A percentile compares a stretch with the other conserved stretches of the same genome.
These are phyloP conservation scores for Microcebus griseorufus DNA, from an alignment of 2,113 vertebrate genomes.

Conservation along the genomic window DNA sequence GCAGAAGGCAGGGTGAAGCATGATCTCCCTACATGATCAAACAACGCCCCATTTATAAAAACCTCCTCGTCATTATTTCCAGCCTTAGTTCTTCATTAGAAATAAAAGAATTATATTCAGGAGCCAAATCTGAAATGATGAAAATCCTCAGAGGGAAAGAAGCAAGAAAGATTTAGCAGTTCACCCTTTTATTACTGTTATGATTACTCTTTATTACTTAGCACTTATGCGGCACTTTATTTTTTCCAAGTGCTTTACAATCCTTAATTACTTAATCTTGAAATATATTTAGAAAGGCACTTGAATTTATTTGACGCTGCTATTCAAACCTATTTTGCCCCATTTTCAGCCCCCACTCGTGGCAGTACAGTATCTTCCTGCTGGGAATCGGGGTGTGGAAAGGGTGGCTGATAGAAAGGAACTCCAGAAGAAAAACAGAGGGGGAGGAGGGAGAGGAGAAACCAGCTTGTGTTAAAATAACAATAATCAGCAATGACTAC, in stretches of 20 bases:
- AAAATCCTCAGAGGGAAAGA: slow-evolving; percentile 56
- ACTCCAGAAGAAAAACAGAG: slow-evolving; percentile 47
- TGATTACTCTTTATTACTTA: slow-evolving; percentile 72
- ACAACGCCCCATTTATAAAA: neutral
- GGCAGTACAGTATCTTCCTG: slow-evolving; percentile 51
- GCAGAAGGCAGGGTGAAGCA: neutral
- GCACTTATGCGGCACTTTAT: slow-evolving; percentile 73
- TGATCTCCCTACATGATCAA: neutral
- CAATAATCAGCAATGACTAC: slow-evolving; percentile 68
- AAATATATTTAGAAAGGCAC: slow-evolving; percentile 78
- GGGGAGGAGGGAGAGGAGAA: slow-evolving; percentile 57
- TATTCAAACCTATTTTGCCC: slow-evolving; percentile 66
- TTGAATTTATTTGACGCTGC: slow-evolving; percentile 71
- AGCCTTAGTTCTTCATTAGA: slow-evolving; percentile 29
- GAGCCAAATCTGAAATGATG: slow-evolving; percentile 60
- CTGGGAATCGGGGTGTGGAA: slow-evolving; percentile 48
- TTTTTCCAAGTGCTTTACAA: slow-evolving; percentile 74
- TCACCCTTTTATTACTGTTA: slow-evolving; percentile 68
- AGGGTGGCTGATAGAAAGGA: slow-evolving; percentile 22
- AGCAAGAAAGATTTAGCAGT: slow-evolving; percentile 56
- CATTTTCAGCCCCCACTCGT: slow-evolving; percentile 44
- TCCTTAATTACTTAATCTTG: slow-evolving; percentile 80
- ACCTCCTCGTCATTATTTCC: neutral
- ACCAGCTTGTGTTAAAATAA: slow-evolving; percentile 59
- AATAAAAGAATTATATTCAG: slow-evolving; percentile 33